Evolutionary conservation across 2,888 invertebrate genomes (phyloP).

Genomic region (Galeopsomyia nigrocyanea): DNA sequence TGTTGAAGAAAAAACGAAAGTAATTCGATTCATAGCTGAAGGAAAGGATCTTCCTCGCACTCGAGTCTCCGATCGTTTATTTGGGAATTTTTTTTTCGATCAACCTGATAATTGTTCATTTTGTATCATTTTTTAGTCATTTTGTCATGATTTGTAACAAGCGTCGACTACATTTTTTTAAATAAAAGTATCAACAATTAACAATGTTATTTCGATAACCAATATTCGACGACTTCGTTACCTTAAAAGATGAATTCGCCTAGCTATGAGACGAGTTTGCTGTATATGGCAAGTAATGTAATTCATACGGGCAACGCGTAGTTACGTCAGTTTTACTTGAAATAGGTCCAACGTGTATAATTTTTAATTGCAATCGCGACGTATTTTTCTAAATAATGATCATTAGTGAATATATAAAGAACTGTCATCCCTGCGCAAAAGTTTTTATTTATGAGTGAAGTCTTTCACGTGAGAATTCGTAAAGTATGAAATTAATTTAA

Average conservation of each 20-base stretch:
- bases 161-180: constrained; percentile 25
- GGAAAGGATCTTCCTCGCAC: not conserved
- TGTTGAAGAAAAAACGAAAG: constrained; percentile 28
- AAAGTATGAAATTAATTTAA: constrained; percentile 44
- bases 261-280: constrained; percentile 43
- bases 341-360: constrained; percentile 47
- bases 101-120: constrained; percentile 24
- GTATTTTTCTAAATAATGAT: constrained; percentile 50
- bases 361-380: constrained; percentile 49
- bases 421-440: constrained; percentile 46
- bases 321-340: constrained; percentile 46
- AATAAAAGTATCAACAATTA: constrained; percentile 43
- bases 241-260: constrained; percentile 42
- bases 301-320: constrained; percentile 39
- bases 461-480: constrained; percentile 10
- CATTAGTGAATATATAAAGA: constrained; percentile 41
- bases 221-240: constrained; percentile 46
- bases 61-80: constrained; percentile 4
- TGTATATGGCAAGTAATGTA: constrained; percentile 29
- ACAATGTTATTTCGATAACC: constrained; percentile 33
- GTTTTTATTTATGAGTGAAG: constrained; percentile 44
- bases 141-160: constrained; percentile 13
- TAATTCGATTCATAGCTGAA: constrained; percentile 12
- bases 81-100: constrained; percentile 18
- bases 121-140: constrained; percentile 25